A percentile compares a stretch with the other conserved stretches of the same genome.
Evolutionary conservation across 2,797 vertebrate genomes (phyloP).

Genomic region (Microctenopoma lineatum): DNA sequence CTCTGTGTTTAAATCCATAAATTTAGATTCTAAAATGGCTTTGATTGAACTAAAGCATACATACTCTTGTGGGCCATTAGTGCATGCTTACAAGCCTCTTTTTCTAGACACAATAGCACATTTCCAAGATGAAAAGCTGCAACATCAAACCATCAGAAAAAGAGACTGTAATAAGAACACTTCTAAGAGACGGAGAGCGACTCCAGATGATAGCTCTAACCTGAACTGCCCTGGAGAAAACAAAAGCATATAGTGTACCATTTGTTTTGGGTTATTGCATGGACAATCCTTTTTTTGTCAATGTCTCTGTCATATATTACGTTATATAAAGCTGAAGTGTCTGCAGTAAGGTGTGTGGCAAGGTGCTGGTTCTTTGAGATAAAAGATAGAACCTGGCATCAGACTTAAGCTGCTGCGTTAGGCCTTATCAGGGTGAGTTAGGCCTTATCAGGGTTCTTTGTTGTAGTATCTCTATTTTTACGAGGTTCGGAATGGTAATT

Average conservation of each 20-base stretch:
- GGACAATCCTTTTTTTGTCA: constrained; percentile 1
- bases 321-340: constrained; percentile 11
- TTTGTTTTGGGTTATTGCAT: constrained; percentile 27
- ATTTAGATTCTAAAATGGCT: not conserved
- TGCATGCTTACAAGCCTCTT: constrained; percentile 16
- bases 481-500: too few relatives aligned
- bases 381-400: constrained; percentile 13
- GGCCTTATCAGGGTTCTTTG: too few relatives aligned
- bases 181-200: constrained; percentile 40
- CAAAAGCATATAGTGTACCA: constrained; percentile 12
- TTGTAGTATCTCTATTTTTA: too few relatives aligned
- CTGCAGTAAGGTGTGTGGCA: not conserved
- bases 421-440: too few relatives aligned
- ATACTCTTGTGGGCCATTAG: not conserved
- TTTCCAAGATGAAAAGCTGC: constrained; percentile 60
- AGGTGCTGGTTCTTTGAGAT: constrained; percentile 5
- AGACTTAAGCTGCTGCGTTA: constrained; percentile 10
- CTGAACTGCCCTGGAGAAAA: constrained; percentile 22
- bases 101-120: constrained; percentile 25
- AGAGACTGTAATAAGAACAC: constrained; percentile 50
- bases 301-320: not conserved
- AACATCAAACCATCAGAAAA: constrained; percentile 62
- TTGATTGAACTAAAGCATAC: constrained; percentile 7
- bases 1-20: constrained; percentile 5
- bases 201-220: constrained; percentile 50